These are phyloP conservation scores for Nomada flava DNA, from an alignment of 2,888 invertebrate species.

Conservation along the genomic window DNA sequence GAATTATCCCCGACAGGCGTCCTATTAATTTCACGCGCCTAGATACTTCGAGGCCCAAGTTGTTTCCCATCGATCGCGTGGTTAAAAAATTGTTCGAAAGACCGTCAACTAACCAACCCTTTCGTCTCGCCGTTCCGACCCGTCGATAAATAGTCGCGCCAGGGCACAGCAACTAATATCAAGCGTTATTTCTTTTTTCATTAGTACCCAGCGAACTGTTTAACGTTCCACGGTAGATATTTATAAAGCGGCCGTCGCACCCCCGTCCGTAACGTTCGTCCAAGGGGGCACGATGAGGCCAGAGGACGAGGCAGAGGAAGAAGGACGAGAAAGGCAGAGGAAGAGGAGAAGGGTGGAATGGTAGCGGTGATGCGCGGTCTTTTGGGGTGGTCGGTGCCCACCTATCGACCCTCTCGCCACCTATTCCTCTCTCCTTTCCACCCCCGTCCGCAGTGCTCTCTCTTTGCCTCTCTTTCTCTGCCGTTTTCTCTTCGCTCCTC, in stretches of 20 bases:
- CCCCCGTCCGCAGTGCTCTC: conserved; percentile 23
- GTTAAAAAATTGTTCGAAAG: conserved; percentile 2
- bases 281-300: conserved; percentile 48
- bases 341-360: conserved; percentile 42
- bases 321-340: conserved; percentile 18
- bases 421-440: conserved; percentile 49
- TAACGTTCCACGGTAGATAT: conserved; percentile 78
- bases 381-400: conserved; percentile 77
- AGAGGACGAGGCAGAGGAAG: conserved; percentile 30
- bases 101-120: background rate
- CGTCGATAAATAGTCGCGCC: conserved; percentile 22
- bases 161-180: conserved; percentile 44
- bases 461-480: conserved; percentile 36
- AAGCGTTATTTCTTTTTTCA: conserved; percentile 68
- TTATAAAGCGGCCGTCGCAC: conserved; percentile 77
- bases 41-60: no score
- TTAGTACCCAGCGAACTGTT: conserved; percentile 75
- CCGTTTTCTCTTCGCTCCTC: conserved; percentile 58
- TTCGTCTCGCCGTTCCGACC: conserved; percentile 12
- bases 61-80: conserved; percentile 19
- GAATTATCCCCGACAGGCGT: no score
- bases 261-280: conserved; percentile 58
- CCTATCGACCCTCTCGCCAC: conserved; percentile 81
- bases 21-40: no score
- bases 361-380: conserved; percentile 70